These are phyloP conservation scores for Neocrepidodera transversa DNA, from an alignment of 2,888 invertebrate species.

Conservation along the genomic window DNA sequence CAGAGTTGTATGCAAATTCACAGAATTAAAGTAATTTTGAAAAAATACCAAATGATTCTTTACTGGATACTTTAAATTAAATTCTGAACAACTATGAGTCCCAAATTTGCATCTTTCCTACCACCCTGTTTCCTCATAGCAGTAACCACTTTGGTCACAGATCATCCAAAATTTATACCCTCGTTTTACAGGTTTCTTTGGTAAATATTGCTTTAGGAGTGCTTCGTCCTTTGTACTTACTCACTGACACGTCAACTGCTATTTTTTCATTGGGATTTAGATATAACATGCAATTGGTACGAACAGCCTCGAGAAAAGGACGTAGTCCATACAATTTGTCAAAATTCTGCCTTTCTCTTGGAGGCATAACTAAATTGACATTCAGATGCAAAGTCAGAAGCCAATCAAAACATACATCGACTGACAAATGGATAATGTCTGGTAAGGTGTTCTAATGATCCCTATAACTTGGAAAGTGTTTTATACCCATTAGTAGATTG, in stretches of 20 bases:
- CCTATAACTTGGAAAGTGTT: conserved; percentile 23
- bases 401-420: conserved; percentile 33
- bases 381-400: conserved; percentile 36
- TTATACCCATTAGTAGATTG: conserved; percentile 34
- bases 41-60: conserved; percentile 16
- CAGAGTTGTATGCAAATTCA: conserved; percentile 32
- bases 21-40: conserved; percentile 48
- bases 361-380: conserved; percentile 35
- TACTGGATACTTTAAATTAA: background rate
- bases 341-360: conserved; percentile 24
- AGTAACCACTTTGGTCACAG: conserved; percentile 35
- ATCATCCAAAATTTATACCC: conserved; percentile 46
- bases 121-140: conserved; percentile 42
- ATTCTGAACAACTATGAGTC: conserved; percentile 41
- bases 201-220: conserved; percentile 48
- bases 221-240: conserved; percentile 38
- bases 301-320: conserved; percentile 22
- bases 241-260: conserved; percentile 42
- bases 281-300: conserved; percentile 29
- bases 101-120: conserved; percentile 37
- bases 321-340: conserved; percentile 39
- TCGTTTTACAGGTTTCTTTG: conserved; percentile 49
- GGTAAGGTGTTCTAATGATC: conserved; percentile 30
- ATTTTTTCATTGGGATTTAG: conserved; percentile 26
- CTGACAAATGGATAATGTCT: conserved; percentile 28